Percentiles rank a stretch among this genome's conserved stretches.
These are phyloP conservation scores for Diorhabda carinulata DNA, from an alignment of 1,140 invertebrate genomes.

Conservation along the genomic window DNA sequence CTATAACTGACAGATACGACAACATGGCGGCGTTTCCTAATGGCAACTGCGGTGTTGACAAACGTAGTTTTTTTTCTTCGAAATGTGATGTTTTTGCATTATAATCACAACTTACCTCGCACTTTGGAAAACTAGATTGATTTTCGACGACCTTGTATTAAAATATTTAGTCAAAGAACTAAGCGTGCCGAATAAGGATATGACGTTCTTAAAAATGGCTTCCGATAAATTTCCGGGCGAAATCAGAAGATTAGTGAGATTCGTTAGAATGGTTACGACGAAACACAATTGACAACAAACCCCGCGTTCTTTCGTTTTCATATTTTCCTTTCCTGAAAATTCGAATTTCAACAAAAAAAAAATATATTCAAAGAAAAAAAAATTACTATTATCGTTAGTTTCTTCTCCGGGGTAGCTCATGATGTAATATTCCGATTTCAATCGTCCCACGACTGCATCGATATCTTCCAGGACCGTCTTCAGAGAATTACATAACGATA, in stretches of 20 bases:
- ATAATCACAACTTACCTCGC: constrained; percentile 43
- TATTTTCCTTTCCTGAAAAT: constrained; percentile 42
- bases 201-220: constrained; percentile 50
- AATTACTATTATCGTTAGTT: constrained; percentile 39
- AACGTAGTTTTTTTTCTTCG: background rate
- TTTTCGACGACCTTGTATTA: constrained; percentile 43
- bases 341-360: too few relatives aligned
- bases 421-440: constrained; percentile 49
- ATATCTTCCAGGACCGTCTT: constrained; percentile 50
- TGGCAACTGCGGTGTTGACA: too few relatives aligned
- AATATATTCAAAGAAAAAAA: background rate
- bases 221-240: constrained; percentile 46
- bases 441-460: constrained; percentile 47
- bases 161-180: constrained; percentile 53
- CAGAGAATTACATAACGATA: constrained; percentile 43
- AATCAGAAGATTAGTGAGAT: constrained; percentile 44
- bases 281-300: constrained; percentile 50
- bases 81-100: background rate
- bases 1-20: too few relatives aligned
- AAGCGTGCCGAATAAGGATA: constrained; percentile 48
- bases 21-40: too few relatives aligned
- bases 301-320: constrained; percentile 49
- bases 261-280: constrained; percentile 46
- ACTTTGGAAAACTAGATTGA: constrained; percentile 50
- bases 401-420: constrained; percentile 38